Base-by-base conservation (phyloP, 2,797 vertebrate species). In the Paratrypauchen microcephalus region DNA sequence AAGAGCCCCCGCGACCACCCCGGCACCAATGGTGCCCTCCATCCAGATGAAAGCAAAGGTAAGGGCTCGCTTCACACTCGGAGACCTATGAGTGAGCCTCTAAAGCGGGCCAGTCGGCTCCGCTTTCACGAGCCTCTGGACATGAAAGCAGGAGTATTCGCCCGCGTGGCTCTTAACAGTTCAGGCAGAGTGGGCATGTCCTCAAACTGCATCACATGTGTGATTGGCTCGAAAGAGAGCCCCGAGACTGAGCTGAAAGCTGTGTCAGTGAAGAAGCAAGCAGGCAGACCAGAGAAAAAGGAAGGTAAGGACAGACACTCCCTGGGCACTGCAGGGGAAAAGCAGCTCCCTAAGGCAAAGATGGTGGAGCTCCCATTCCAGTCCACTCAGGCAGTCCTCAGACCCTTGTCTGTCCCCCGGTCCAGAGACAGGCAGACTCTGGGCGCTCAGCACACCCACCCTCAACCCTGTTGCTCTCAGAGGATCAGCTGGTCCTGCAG, bases 161-260 rank as follows among this genome's bases (percentile, higher is more conserved):
- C 94, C 45, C 94, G 95, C 9, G 93, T 96, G 0, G 91, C 95
- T 15, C 86, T 96, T 65, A 95, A 90, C 78, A 93, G 95, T 85
- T 93, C 94, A 1, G 95, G 96, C 72, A 93, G 92, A 72, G 92
- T 96, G 2, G 95, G 95, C 8, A 82, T 99, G 93, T 94, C 95
- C 0, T 95, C 95, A 86, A 95, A 96, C 78, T 99, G 97, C 91
- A 96, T 98, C 84, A 95, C 93, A 24, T 99, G 96, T 59, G 90
- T 97, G 86, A 88, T 95, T 30, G 95, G 95, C 78, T 92, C 94
- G 66, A 95, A 92, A 24, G 91, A 95, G 18, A 94, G 96, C 76
- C 94, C 94, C 2, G 95, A 96, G 26, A 45, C 90, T 0, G 95
- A 97, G 67, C 90, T 93, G 79, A 94, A 92, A 54, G 23, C 52